Base-by-base conservation (phyloP, 2,797 vertebrate species). In the Clangula hyemalis region DNA sequence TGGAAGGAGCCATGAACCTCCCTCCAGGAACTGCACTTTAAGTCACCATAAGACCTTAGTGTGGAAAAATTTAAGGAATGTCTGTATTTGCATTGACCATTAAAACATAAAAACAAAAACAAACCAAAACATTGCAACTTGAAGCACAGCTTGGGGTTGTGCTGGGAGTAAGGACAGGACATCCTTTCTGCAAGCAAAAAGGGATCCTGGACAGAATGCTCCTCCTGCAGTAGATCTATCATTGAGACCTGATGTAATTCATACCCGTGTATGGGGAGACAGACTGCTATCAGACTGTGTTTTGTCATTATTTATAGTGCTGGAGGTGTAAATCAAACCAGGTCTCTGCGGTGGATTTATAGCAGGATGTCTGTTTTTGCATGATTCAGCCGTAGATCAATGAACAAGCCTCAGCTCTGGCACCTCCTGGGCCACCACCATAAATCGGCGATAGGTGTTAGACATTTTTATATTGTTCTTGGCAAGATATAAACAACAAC, bases 401-500 rank as follows among this genome's bases (percentile, higher is more conserved):
- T 72, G 92, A 94, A 88, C 92, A 95, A 86, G 66, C 66, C 87
- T 96, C 47, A 85, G 92, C 82, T 91, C 73, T 80, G 90, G 71
- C 92, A 95, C 86, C 76, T 92, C 74, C 71, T 89, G 85, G 87
- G 87, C 82, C 82, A 87, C 82, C 49, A 41, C 17, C 85, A 86
- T 81, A 94, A 91, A 96, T 94, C 93, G 94, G 57, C 36, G 60
- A 57, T 91, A 95, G 90, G 70, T 74, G 74, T 54, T 88, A 82
- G 83, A 82, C 93, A 68, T 79, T 95, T 96, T 91, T 70, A 88
- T 88, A 81, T 91, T 93, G 77, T 92, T 94, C 85, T 94, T 94
- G 95, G 89, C 87, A 85, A 94, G 87, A 68, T 30, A 88, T 4
- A 92, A 81, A 83, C 34, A 78, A 87, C 47, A 49, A 49, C 49